Evolutionary conservation across 2,113 vertebrate genomes (phyloP), one percentile per base, ranked within the genome.

Genomic region (Sylvilagus bachmani): DNA sequence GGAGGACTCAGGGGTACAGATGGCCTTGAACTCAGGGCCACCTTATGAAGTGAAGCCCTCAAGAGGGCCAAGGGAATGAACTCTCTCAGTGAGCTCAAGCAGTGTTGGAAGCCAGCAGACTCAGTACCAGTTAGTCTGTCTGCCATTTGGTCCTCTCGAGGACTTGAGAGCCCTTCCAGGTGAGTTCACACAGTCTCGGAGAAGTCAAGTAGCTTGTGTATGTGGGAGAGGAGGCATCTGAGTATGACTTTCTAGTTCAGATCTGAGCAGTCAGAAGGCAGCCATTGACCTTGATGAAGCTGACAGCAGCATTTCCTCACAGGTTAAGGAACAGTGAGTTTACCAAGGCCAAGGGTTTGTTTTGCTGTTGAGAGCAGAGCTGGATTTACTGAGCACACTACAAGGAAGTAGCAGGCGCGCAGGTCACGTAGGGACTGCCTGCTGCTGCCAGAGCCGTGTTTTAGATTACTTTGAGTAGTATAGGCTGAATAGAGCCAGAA

Each of bases 251-350:
- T 61, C 33, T 69, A 27, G 24, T 82, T 86, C 64, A 49, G 14
- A 51, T 66, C 70, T 64, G 25, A 95, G 67, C 51, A 12, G 33
- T 61, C 31, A 89, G 62, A 77, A 95, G 19, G 55, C 58, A 88
- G 44, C 10, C 19, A n/a, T 85, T 91, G 78, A 12, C 31, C 29
- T 29, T 82, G 70, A n/a, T 82, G 38, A 82, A 78, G 86, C 24
- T 67, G 71, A 79, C 22, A 44, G 44, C 21, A 69, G 78, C 22
- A 79, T 85, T 92, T 92, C 27, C 25, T 66, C 29, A 27, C 44
- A 89, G 94, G 66, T 55, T 66, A 29, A 91, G 38, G 67, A 85
- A 64, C 51, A n/a, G 62, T 67, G 82, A 67, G 25, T 22, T 78
- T n/a, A 69, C 29, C 84, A 69, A 61, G 13, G 55, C 19, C 55